Evolutionary conservation across 1,140 invertebrate species (phyloP).

Genomic region (Atta colombica): DNA sequence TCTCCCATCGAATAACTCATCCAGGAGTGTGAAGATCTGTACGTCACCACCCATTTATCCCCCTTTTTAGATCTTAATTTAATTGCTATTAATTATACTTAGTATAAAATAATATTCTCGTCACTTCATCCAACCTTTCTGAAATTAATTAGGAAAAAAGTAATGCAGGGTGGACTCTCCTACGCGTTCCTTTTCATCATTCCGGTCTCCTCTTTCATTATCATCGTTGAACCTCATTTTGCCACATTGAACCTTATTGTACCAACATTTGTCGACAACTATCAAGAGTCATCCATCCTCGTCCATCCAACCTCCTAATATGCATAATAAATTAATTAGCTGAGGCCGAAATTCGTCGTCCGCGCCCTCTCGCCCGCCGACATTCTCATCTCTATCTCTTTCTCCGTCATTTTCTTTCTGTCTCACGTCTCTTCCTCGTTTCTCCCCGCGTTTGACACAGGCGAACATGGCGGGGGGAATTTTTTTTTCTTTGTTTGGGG

Average conservation of each 20-base stretch:
- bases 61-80: conserved; percentile 1
- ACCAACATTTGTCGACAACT: not conserved
- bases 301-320: conserved; percentile 39
- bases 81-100: not conserved
- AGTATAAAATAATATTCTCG: not conserved
- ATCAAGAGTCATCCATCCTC: conserved; percentile 5
- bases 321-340: conserved; percentile 62
- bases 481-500: not conserved
- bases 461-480: not conserved
- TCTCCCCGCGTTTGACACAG: conserved; percentile 15
- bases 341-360: conserved; percentile 67
- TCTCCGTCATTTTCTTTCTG: not conserved
- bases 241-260: not conserved
- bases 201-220: not conserved
- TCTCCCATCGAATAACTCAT: not conserved
- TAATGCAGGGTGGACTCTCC: not conserved
- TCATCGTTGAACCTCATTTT: not conserved
- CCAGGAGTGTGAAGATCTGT: not conserved
- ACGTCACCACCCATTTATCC: not conserved
- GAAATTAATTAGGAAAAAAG: conserved; percentile 18
- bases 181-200: not conserved
- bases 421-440: conserved; percentile 21
- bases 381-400: conserved; percentile 11
- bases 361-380: conserved; percentile 74
- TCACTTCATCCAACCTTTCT: not conserved